These are phyloP conservation scores for Drosophila leonis DNA, from an alignment of 2,888 invertebrate genomes.

Conservation along the genomic window DNA sequence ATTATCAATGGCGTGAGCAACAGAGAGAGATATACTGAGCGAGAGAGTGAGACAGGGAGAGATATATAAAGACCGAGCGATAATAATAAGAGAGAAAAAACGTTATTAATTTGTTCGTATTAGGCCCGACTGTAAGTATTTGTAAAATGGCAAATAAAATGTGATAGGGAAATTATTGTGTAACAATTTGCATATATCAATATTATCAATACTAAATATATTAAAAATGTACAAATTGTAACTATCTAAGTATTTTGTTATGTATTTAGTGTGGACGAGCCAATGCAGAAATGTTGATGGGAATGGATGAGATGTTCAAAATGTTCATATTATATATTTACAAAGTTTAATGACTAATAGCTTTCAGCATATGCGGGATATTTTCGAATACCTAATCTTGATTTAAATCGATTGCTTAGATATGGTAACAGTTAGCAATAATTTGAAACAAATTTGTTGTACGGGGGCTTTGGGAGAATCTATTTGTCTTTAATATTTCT, in stretches of 20 bases:
- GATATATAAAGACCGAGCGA: slow-evolving; percentile 8
- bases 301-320: too few species aligned
- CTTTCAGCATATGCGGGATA: background rate
- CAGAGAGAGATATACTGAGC: slow-evolving; percentile 3
- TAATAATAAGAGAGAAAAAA: slow-evolving; percentile 55
- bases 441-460: background rate
- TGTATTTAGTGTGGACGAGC: too few species aligned
- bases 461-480: background rate
- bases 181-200: background rate
- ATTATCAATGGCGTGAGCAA: slow-evolving; percentile 60
- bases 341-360: background rate
- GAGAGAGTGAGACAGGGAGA: background rate
- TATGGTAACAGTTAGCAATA: background rate
- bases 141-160: background rate
- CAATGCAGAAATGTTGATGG: too few species aligned
- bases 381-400: background rate
- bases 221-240: background rate
- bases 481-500: too few species aligned
- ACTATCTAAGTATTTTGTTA: background rate
- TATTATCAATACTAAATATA: background rate
- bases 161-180: background rate
- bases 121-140: background rate
- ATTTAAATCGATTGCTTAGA: background rate
- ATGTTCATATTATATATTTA: background rate
- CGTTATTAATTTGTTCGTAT: background rate